Percentiles rank a stretch among this genome's conserved stretches.
Conservation (phyloP, 2,797 vertebrate genomes). For the Pteronotus mesoamericanus region DNA sequence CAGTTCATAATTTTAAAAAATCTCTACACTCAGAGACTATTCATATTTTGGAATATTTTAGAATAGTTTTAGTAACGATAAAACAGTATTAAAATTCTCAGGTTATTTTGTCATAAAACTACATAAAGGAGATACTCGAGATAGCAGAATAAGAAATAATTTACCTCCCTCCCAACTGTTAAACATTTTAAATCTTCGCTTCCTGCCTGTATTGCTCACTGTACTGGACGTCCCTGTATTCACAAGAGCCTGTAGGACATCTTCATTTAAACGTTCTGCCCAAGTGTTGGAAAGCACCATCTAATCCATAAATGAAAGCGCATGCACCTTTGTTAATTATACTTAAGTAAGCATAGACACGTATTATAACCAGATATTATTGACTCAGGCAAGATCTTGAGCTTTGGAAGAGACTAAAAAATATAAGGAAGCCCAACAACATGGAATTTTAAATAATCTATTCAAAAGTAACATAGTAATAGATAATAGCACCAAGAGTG, state of each 20-base stretch:
- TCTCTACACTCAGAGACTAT: background rate
- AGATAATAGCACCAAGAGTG: background rate
- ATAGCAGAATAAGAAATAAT: background rate
- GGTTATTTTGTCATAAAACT: constrained; percentile 9
- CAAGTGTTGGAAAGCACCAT: constrained; percentile 54
- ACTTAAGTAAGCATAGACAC: background rate
- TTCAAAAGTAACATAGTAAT: background rate
- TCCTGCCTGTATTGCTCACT: background rate
- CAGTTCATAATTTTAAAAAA: background rate
- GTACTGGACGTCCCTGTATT: background rate
- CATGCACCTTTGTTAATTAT: background rate
- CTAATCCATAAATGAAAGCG: constrained; percentile 50
- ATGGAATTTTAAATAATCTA: background rate
- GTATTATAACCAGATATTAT: constrained; percentile 22
- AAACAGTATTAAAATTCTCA: constrained; percentile 27
- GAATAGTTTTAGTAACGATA: constrained; percentile 8
- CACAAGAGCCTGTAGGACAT: background rate
- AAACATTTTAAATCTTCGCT: background rate
- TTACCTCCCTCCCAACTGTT: background rate
- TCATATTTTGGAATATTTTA: constrained; percentile 3
- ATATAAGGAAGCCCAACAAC: background rate
- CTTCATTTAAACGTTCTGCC: background rate
- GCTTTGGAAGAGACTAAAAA: constrained; percentile 30
- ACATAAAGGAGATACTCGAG: background rate
- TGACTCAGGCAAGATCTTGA: background rate